A percentile compares a stretch with the other conserved stretches of the same genome.
phyloP scores from a whole-genome alignment of 2,797 vertebrate species.

The Caiman crocodilus region DNA sequence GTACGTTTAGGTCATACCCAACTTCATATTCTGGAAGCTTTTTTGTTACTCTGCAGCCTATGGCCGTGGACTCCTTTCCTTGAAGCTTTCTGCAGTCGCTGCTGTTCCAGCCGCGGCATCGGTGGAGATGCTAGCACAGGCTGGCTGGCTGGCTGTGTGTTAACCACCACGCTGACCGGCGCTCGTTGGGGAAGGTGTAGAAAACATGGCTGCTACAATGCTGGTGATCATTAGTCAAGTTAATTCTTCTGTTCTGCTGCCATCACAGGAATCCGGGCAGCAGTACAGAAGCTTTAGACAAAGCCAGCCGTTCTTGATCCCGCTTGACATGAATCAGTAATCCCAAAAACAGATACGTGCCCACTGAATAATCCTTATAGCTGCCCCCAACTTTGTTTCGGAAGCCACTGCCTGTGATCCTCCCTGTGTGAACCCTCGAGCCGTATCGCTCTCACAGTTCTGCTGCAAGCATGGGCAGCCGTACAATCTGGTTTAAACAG shows the following conservation, averaged over 20 bases:
- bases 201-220: neutral
- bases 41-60: neutral
- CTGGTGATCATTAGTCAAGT: neutral
- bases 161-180: neutral
- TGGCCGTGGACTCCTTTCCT: neutral
- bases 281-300: neutral
- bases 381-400: neutral
- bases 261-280: neutral
- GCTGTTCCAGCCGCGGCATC: neutral
- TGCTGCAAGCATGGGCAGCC: neutral
- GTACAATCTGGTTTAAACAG: neutral
- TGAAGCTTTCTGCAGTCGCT: neutral
- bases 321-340: neutral
- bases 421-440: neutral
- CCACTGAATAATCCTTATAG: neutral
- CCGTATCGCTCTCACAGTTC: neutral
- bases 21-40: neutral
- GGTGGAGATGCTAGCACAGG: neutral
- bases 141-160: no score
- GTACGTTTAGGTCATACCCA: fast-evolving
- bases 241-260: neutral
- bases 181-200: neutral
- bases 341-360: neutral
- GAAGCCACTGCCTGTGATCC: neutral
- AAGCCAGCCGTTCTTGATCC: neutral